Evolutionary conservation across 2,888 invertebrate species (phyloP), one percentile per base, ranked within the genome.

Genomic region (Unio pictorum): DNA sequence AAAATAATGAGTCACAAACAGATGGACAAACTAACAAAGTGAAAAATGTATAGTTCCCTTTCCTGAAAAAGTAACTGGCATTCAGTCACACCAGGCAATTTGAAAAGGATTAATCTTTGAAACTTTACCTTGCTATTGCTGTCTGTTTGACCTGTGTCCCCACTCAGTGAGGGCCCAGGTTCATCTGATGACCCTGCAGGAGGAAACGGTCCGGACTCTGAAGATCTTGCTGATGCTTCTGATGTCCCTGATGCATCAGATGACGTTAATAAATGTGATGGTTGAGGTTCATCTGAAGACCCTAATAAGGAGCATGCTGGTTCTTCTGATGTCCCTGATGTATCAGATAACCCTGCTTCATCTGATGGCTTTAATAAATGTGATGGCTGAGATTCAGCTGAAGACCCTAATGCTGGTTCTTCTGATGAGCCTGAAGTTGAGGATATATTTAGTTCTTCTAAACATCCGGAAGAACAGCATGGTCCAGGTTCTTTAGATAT

Each of bases 371-470:
- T 54, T 7, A 8, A 26, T 26, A 45, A 45, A 45, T 45, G 45
- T 11, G 45, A 45, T 45, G 15, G 15, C 15, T 3, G 3, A 15
- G 8, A 11, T 28, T 20, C 23, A 6, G 7, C 26, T 28, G 61
- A 61, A 20, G 61, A 26, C 26, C 26, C 30, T 26, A 15, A 45
- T 20, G 26, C 26, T 26, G 23, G 26, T 28, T 20, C 23, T 61
- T 26, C 61, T 28, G 30, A 61, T 8, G 61, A 26, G 17, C 26
- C 4, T 15, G 61, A 61, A 28, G 61, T 17, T 23, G 63, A 63
- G 7, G 64, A 62, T 4, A 64, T 59, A 61, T 63, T 55, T 57
- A 55, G 67, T 28, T 65, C 68, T 61, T 67, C 45, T 45, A 15
- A 20, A 55, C 61, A 67, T 15, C 67, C 61, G 11, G 61, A 55